Evolutionary conservation across 2,888 invertebrate genomes (phyloP).

Genomic region (Nycteola revayana): DNA sequence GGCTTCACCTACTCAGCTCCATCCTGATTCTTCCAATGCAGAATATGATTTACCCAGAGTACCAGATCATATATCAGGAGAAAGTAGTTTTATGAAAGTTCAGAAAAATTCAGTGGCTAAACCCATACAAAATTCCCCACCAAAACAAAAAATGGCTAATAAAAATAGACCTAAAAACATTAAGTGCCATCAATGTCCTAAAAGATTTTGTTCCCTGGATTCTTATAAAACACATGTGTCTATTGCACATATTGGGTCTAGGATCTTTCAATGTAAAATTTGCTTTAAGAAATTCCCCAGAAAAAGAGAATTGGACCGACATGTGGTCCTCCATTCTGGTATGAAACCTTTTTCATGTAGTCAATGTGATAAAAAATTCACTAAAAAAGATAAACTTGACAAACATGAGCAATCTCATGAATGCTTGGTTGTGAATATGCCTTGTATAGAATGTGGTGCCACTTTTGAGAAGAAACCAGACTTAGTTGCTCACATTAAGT

Average conservation of each 20-base stretch:
- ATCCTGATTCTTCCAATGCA: constrained; percentile 45
- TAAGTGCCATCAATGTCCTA: constrained; percentile 77
- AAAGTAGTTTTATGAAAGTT: constrained; percentile 67
- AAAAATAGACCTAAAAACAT: constrained; percentile 76
- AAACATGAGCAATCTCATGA: constrained; percentile 86
- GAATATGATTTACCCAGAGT: constrained; percentile 75
- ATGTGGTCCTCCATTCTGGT: constrained; percentile 85
- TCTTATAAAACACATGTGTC: constrained; percentile 79
- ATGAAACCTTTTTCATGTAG: constrained; percentile 86
- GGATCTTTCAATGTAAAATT: constrained; percentile 84
- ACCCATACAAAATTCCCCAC: constrained; percentile 50
- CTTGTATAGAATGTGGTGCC: constrained; percentile 84
- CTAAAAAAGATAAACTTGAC: constrained; percentile 85
- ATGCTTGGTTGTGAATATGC: constrained; percentile 80
- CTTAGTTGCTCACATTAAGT: constrained; percentile 82
- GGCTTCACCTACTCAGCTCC: constrained; percentile 61
- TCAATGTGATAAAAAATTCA: constrained; percentile 85
- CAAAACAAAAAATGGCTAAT: constrained; percentile 53
- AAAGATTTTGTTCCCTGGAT: constrained; percentile 74
- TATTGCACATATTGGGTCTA: constrained; percentile 75
- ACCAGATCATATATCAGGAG: constrained; percentile 77
- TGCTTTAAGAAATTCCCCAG: constrained; percentile 86
- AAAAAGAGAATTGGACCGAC: constrained; percentile 86
- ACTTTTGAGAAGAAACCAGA: constrained; percentile 83
- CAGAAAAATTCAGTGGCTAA: constrained; percentile 60